These are phyloP conservation scores for Sapayoa aenigma DNA, from an alignment of 2,113 vertebrate species.

Conservation along the genomic window DNA sequence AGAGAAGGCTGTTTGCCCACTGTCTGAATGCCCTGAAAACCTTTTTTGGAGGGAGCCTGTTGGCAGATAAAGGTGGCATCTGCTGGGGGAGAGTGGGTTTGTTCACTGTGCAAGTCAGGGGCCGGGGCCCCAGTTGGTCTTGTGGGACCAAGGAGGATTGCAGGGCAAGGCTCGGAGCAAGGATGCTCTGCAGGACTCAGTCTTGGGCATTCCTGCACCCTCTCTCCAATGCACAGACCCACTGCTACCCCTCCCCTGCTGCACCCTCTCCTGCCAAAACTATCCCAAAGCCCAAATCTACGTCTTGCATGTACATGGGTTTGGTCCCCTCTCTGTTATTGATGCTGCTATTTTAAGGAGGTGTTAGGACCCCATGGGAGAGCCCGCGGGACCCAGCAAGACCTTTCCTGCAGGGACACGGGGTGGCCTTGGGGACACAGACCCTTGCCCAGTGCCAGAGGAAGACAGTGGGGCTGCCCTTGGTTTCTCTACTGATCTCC, in stretches of 20 bases:
- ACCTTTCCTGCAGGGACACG: rapidly evolving
- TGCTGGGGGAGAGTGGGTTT: neutral
- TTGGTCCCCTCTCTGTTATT: neutral
- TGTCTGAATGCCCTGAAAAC: neutral
- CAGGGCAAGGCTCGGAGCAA: neutral
- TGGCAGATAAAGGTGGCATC: neutral
- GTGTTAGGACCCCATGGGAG: rapidly evolving
- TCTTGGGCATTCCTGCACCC: too few relatives aligned
- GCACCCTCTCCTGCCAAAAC: neutral
- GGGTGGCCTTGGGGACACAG: neutral
- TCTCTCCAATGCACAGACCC: neutral
- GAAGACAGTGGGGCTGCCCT: neutral
- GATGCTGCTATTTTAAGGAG: neutral
- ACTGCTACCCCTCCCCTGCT: neutral
- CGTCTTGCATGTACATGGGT: neutral
- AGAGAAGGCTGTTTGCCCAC: neutral
- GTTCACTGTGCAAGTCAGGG: rapidly evolving
- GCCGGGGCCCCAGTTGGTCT: neutral
- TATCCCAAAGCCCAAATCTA: neutral
- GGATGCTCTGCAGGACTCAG: neutral
- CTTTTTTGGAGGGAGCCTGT: neutral
- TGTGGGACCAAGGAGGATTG: rapidly evolving
- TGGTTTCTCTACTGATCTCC: neutral
- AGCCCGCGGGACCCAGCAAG: neutral
- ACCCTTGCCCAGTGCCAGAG: neutral